These are phyloP conservation scores for Chrysopa pallens DNA, from an alignment of 1,140 invertebrate species.

Conservation along the genomic window DNA sequence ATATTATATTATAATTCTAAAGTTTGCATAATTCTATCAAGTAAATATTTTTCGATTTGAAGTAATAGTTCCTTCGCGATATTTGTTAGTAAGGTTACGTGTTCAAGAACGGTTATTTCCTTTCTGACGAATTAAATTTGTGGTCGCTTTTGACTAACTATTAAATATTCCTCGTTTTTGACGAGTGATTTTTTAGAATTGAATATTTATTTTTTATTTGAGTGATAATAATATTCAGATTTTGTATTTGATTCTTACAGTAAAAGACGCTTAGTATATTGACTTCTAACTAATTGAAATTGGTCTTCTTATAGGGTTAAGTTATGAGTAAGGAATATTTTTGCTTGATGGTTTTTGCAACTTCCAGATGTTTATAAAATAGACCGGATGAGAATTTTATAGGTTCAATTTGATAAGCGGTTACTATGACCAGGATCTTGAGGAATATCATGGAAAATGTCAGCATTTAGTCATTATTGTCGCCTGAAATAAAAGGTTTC, in stretches of 20 bases:
- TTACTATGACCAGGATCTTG: too few relatives aligned
- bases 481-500: constrained; percentile 8
- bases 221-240: constrained; percentile 4
- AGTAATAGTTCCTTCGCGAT: constrained; percentile 4
- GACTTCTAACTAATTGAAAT: not conserved
- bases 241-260: constrained; percentile 1
- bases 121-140: constrained; percentile 2
- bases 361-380: constrained; percentile 6
- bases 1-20: too few relatives aligned
- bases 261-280: not conserved
- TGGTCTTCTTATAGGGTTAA: constrained; percentile 2
- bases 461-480: not conserved
- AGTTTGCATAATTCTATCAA: not conserved
- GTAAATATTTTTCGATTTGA: not conserved
- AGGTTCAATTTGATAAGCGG: not conserved
- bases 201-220: constrained; percentile 2
- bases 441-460: too few relatives aligned
- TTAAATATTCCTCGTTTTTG: constrained; percentile 8
- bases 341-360: constrained; percentile 5
- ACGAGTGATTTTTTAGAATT: constrained; percentile 1
- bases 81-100: constrained; percentile 4
- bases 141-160: constrained; percentile 1
- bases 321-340: constrained; percentile 6
- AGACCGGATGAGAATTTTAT: constrained; percentile 3
- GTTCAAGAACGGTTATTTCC: not conserved